These are phyloP conservation scores for Coelopa frigida DNA, from an alignment of 1,140 invertebrate genomes.

Conservation along the genomic window DNA sequence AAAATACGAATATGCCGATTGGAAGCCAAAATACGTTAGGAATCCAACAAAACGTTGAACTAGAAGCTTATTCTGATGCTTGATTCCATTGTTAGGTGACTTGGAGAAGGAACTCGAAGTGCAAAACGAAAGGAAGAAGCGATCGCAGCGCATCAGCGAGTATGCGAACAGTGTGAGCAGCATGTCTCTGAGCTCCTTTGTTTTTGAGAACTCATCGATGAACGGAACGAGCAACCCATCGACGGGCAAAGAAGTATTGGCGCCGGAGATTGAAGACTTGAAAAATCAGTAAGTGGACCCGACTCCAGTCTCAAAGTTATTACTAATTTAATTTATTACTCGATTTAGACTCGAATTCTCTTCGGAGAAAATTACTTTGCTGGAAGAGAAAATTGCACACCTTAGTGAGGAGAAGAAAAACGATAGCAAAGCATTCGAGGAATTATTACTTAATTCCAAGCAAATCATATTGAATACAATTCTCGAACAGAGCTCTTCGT, in stretches of 20 bases:
- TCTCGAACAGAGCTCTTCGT: constrained; percentile 1
- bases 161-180: constrained; percentile 28
- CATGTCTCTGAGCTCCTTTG: constrained; percentile 30
- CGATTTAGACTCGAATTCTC: constrained; percentile 31
- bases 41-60: background rate
- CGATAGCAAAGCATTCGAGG: constrained; percentile 35
- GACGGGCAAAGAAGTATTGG: background rate
- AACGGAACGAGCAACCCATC: background rate
- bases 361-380: constrained; percentile 33
- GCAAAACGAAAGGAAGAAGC: constrained; percentile 35
- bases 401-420: constrained; percentile 27
- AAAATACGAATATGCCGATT: constrained; percentile 32
- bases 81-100: constrained; percentile 13
- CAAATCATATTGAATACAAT: constrained; percentile 33
- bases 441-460: constrained; percentile 30
- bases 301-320: too few species aligned
- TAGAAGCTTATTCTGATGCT: background rate
- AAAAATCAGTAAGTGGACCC: constrained; percentile 10
- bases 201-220: constrained; percentile 30
- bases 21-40: constrained; percentile 27
- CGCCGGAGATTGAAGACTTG: background rate
- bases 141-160: constrained; percentile 33
- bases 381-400: constrained; percentile 29
- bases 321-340: background rate
- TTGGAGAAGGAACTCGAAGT: constrained; percentile 36